Percentiles rank a stretch among this genome's conserved stretches.
These are phyloP conservation scores for Syngnathus acus DNA, from an alignment of 2,797 vertebrate genomes.

Conservation along the genomic window DNA sequence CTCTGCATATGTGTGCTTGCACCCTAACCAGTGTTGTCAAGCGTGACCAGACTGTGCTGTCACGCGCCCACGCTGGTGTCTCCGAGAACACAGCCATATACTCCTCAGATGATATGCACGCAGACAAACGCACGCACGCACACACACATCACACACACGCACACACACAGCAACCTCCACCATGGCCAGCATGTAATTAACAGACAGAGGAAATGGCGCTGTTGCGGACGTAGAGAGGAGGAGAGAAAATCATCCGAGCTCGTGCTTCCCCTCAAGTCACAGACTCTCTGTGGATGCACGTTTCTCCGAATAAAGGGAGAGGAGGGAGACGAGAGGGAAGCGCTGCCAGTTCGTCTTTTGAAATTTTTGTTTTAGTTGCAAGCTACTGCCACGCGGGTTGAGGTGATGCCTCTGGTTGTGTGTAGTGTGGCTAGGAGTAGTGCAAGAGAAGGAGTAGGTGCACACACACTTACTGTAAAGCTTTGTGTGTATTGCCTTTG, in stretches of 20 bases:
- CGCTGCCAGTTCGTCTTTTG: constrained; percentile 57
- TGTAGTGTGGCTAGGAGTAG: constrained; percentile 25
- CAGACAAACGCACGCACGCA: constrained; percentile 17
- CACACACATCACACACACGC: constrained; percentile 18
- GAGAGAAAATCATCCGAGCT: constrained; percentile 49
- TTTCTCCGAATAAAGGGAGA: constrained; percentile 30
- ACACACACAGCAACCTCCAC: constrained; percentile 38
- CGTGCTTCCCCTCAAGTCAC: constrained; percentile 58
- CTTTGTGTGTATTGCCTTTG: not conserved
- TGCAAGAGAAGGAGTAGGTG: constrained; percentile 45
- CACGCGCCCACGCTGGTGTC: constrained; percentile 61
- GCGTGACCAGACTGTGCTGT: constrained; percentile 66
- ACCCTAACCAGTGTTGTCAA: constrained; percentile 55
- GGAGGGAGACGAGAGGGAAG: constrained; percentile 48
- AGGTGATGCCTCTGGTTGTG: constrained; percentile 9
- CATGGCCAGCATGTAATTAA: constrained; percentile 58
- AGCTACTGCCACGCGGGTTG: constrained; percentile 52
- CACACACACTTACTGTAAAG: constrained; percentile 17
- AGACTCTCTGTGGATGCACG: constrained; percentile 32
- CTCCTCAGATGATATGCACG: constrained; percentile 43
- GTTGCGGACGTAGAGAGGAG: constrained; percentile 41
- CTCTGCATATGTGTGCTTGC: constrained; percentile 42
- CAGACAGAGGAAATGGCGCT: constrained; percentile 55
- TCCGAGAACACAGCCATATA: constrained; percentile 56
- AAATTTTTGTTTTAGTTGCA: constrained; percentile 59